phyloP scores from a whole-genome alignment of 2,113 vertebrate species.

The Gymnocephalus cernua region DNA sequence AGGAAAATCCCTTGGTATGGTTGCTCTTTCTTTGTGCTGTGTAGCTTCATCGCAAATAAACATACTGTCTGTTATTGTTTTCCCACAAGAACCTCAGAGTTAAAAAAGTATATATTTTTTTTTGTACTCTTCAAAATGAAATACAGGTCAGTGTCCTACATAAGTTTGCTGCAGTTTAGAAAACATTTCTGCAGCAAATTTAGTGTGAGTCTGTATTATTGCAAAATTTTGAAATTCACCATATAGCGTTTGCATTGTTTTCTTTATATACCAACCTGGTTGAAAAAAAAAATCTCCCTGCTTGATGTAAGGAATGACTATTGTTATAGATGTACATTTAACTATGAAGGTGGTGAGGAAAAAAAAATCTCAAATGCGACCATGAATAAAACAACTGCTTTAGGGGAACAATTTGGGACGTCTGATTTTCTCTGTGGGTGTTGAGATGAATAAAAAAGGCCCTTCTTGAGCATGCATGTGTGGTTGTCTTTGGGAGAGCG shows the following conservation, averaged over 20 bases:
- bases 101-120: constrained; percentile 74
- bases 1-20: constrained; percentile 76
- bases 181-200: constrained; percentile 65
- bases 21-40: constrained; percentile 80
- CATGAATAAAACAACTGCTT: constrained; percentile 83
- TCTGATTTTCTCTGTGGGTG: constrained; percentile 80
- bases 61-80: constrained; percentile 84
- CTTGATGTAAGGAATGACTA: constrained; percentile 53
- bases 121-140: constrained; percentile 78
- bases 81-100: constrained; percentile 78
- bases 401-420: constrained; percentile 78
- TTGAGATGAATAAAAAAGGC: constrained; percentile 77
- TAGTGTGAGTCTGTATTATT: constrained; percentile 33
- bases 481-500: constrained; percentile 81
- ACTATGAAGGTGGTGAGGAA: constrained; percentile 10
- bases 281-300: not conserved
- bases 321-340: constrained; percentile 55
- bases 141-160: constrained; percentile 85
- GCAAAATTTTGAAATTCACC: constrained; percentile 36
- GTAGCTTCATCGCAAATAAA: constrained; percentile 83
- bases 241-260: not conserved
- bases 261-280: not conserved
- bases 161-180: constrained; percentile 78
- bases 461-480: constrained; percentile 81
- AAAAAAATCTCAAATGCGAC: constrained; percentile 53